Base-by-base conservation (phyloP, 2,888 invertebrate species). In the Uropetala carovei region DNA sequence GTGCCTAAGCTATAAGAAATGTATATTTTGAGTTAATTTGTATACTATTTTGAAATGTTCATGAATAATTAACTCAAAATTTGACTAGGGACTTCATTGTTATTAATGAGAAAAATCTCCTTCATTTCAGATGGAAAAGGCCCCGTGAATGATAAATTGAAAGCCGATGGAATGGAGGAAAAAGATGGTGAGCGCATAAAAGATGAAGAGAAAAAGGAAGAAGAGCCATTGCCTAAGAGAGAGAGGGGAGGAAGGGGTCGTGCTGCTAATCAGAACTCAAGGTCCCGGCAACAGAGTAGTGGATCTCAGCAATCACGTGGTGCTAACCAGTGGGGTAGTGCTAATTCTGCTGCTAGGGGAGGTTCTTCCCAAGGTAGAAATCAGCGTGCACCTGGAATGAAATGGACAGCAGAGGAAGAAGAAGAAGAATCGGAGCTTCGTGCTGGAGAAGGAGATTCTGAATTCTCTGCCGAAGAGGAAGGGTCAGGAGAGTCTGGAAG, bases 191-290 rank as follows among this genome's bases (percentile, higher is more conserved):
- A 92, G 30, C 86, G 60, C 18, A 92, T 89, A 83, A 92, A 92
- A 43, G 92, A 84, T 82, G 93, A 86, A 75, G 93, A 82, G 56
- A 84, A 92, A 89, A 93, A 64, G 91, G 92, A 60, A 92, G 93
- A 92, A 93, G 93, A 91, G 93, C 93, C 94, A 94, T 92, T 93
- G 94, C 10, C 94, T 94, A 56, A 94, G 94, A 93, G 93, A 94
- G 16, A 96, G 96, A 94, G 96, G 96, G 93, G 95, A 95, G 4
- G 93, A 95, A 81, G 95, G 96, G 94, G 94, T 96, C 64, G 89
- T 5, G 16, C 13, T n/a, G 57, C 56, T n/a, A 83, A 83, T 57
- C 83, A 83, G 83, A 89, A 64, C 43, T 16, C 30, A 18, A 64
- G 89, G 16, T 14, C 30, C 64, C 89, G 89, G 4, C 89, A 64